Percentiles rank a stretch among this genome's conserved stretches.
Evolutionary conservation across 2,888 invertebrate genomes (phyloP).

Genomic region (Drosophila limbata): DNA sequence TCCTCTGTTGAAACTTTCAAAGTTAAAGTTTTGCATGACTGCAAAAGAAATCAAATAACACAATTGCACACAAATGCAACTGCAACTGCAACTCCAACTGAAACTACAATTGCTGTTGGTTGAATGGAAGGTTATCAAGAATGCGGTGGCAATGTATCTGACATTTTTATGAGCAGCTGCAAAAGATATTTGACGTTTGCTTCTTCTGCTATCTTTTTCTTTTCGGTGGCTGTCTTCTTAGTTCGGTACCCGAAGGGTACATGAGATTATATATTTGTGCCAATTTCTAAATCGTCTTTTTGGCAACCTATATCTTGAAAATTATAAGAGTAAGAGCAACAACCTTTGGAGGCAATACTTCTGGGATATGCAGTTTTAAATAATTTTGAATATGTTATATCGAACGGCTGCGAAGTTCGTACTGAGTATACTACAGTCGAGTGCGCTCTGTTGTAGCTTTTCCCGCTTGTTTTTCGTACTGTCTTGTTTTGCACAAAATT

Average conservation of each 20-base stretch:
- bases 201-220: conserved; percentile 11
- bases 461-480: not conserved
- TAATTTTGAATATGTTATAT: too few relatives aligned
- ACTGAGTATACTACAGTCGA: too few relatives aligned
- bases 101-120: conserved; percentile 20
- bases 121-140: conserved; percentile 18
- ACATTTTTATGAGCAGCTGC: conserved; percentile 76
- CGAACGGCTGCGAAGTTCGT: too few relatives aligned
- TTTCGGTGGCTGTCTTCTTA: not conserved
- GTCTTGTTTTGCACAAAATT: conserved; percentile 66
- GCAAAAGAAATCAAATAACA: conserved; percentile 63
- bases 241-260: too few relatives aligned
- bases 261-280: too few relatives aligned
- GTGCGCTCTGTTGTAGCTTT: too few relatives aligned
- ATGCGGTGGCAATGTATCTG: conserved; percentile 34
- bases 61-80: conserved; percentile 57
- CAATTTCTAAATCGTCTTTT: too few relatives aligned
- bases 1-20: conserved; percentile 44
- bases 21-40: conserved; percentile 70
- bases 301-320: too few relatives aligned
- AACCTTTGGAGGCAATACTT: too few relatives aligned
- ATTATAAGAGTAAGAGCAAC: too few relatives aligned
- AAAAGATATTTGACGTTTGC: conserved; percentile 60
- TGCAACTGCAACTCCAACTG: conserved; percentile 37
- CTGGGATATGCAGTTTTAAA: too few relatives aligned